Evolutionary conservation across 2,113 vertebrate genomes (phyloP).

Genomic region (Periophthalmodon schlosseri): DNA sequence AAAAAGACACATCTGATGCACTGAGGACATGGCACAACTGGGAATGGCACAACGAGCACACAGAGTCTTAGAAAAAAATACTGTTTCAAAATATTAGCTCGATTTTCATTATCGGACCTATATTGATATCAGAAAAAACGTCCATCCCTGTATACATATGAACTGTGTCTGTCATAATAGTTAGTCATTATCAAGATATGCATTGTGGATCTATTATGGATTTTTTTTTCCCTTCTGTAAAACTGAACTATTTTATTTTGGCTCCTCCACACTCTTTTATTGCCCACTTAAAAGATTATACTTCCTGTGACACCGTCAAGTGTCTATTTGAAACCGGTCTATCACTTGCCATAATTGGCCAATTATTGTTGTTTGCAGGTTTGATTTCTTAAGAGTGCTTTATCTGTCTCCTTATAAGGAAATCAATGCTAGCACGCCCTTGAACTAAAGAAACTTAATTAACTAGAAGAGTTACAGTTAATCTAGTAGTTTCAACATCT

Average conservation of each 20-base stretch:
- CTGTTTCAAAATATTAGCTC: too few species aligned
- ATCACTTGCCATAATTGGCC: neutral
- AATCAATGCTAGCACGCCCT: slow-evolving; percentile 14
- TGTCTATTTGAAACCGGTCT: neutral
- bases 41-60: too few species aligned
- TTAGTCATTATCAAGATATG: neutral
- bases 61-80: too few species aligned
- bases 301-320: neutral
- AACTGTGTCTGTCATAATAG: neutral
- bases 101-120: too few species aligned
- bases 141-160: too few species aligned
- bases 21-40: too few species aligned
- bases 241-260: neutral
- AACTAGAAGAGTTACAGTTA: neutral
- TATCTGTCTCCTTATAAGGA: neutral
- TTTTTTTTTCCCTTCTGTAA: neutral
- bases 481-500: slow-evolving; percentile 6
- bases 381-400: neutral
- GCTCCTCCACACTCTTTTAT: neutral
- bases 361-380: neutral
- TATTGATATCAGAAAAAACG: too few species aligned
- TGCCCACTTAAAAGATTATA: neutral
- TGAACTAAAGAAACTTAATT: neutral
- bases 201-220: neutral
- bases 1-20: too few species aligned